Percentiles rank a stretch among this genome's conserved stretches.
phyloP scores from a whole-genome alignment of 2,113 vertebrate genomes.

The Hippocampus comes region DNA sequence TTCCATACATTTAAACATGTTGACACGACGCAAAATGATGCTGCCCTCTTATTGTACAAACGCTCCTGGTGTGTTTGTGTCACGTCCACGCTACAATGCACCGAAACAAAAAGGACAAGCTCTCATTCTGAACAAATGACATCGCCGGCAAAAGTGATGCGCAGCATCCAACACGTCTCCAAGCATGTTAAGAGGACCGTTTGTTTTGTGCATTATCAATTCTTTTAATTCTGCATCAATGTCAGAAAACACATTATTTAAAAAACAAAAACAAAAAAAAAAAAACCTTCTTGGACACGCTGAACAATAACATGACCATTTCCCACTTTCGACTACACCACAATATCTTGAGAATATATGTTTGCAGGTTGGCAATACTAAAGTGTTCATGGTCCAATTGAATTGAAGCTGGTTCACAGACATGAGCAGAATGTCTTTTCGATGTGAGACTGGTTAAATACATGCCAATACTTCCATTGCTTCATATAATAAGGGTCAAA shows the following conservation, averaged over 20 bases:
- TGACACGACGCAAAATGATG: slow-evolving; percentile 60
- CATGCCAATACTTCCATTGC: slow-evolving; percentile 58
- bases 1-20: slow-evolving; percentile 61
- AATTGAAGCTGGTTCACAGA: slow-evolving; percentile 62
- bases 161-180: slow-evolving; percentile 70
- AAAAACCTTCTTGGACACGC: slow-evolving; percentile 68
- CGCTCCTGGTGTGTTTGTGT: slow-evolving; percentile 55
- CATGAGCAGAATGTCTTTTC: slow-evolving; percentile 58
- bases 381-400: slow-evolving; percentile 48
- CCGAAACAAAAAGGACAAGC: slow-evolving; percentile 59
- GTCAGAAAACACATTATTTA: slow-evolving; percentile 57
- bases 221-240: slow-evolving; percentile 68
- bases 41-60: slow-evolving; percentile 66
- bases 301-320: slow-evolving; percentile 70
- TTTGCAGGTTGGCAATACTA: slow-evolving; percentile 68
- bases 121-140: slow-evolving; percentile 58
- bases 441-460: slow-evolving; percentile 63
- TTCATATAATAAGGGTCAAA: slow-evolving; percentile 51
- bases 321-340: slow-evolving; percentile 68
- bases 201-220: slow-evolving; percentile 56
- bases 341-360: slow-evolving; percentile 71
- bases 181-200: slow-evolving; percentile 60
- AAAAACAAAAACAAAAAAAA: slow-evolving; percentile 25
- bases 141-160: slow-evolving; percentile 67
- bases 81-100: slow-evolving; percentile 63